A percentile compares a stretch with the other conserved stretches of the same genome.
phyloP scores from a whole-genome alignment of 2,888 invertebrate genomes.

The Spilosoma lubricipeda region DNA sequence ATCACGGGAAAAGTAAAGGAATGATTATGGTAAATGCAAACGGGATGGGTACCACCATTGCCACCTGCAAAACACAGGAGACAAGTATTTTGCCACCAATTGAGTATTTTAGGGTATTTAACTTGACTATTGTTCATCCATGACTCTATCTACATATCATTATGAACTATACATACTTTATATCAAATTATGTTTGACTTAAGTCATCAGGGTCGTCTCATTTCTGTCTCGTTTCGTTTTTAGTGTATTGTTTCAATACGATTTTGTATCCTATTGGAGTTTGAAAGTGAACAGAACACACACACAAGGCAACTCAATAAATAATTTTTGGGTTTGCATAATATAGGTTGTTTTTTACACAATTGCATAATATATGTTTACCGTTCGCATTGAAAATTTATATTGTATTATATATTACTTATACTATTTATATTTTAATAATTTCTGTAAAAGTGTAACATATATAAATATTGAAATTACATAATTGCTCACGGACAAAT shows the following conservation, averaged over 20 bases:
- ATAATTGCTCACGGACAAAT: not conserved
- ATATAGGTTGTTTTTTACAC: not conserved
- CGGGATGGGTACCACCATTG: too few species aligned
- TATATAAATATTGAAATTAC: not conserved
- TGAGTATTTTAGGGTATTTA: too few species aligned
- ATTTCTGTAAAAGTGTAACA: conserved; percentile 1
- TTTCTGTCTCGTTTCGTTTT: too few species aligned
- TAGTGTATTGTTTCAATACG: too few species aligned
- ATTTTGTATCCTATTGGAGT: not conserved
- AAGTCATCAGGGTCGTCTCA: not conserved
- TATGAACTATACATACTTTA: not conserved
- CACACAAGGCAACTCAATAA: not conserved
- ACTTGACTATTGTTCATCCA: not conserved
- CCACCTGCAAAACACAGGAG: too few species aligned
- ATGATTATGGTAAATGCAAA: too few species aligned
- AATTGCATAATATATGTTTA: not conserved
- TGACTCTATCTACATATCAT: not conserved
- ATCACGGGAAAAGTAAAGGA: too few species aligned
- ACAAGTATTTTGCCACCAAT: too few species aligned
- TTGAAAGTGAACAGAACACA: not conserved
- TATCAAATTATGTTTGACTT: not conserved
- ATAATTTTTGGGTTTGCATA: not conserved
- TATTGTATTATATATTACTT: not conserved
- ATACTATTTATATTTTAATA: too few species aligned
- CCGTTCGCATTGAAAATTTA: not conserved